Conservation (phyloP, 2,797 vertebrate species). For the Halcyon chelicuti region DNA sequence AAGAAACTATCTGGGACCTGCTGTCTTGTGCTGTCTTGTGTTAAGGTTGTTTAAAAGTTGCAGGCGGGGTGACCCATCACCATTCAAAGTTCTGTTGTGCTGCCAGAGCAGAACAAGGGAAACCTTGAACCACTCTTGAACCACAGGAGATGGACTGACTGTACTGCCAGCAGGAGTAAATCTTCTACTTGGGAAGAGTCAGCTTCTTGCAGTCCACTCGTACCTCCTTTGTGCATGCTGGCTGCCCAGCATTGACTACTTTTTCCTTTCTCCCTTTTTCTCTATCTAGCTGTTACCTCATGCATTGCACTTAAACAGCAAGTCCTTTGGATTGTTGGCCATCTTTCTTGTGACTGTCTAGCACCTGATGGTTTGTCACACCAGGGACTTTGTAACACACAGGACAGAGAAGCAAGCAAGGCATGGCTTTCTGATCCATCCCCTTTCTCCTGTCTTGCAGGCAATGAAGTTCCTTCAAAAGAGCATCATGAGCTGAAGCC, state of each 20-base stretch:
- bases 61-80: background rate
- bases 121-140: background rate
- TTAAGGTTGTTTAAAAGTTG: background rate
- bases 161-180: background rate
- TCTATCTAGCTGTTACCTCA: background rate
- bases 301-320: background rate
- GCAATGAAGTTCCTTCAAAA: conserved; percentile 87
- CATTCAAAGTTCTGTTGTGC: background rate
- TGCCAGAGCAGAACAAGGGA: background rate
- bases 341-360: background rate
- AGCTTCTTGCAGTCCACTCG: background rate
- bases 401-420: background rate
- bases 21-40: background rate
- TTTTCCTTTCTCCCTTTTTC: background rate
- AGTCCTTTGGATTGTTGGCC: background rate
- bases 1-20: background rate
- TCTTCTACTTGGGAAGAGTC: background rate
- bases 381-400: background rate
- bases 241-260: background rate
- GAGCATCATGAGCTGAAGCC: conserved; percentile 89
- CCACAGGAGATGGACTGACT: background rate
- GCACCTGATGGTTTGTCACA: background rate
- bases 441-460: conserved; percentile 74
- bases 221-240: background rate
- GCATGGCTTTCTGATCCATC: background rate